Evolutionary conservation across 2,888 invertebrate genomes (phyloP), one percentile per base, ranked within the genome.

Genomic region (Macrophya annulata): DNA sequence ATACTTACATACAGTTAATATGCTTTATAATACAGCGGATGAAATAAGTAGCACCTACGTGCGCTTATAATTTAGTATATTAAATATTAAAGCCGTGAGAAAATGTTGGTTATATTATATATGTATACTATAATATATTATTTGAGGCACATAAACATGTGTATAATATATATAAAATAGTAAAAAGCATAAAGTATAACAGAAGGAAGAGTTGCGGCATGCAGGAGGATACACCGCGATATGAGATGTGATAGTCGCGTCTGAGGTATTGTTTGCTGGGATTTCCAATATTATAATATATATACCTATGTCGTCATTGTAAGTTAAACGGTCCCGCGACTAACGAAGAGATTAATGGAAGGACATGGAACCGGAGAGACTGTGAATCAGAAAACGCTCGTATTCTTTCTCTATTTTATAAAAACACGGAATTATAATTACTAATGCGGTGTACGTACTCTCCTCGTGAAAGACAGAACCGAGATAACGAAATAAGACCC

Each of bases 401-500:
- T 62, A 62, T 12, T 21, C 62, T 25, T 25, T 62, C 17, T 25
- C 21, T 4, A 62, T 62, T 21, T 25, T 62, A 1, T 21, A 25
- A 4, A 21, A 25, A 62, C 62, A 21, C 62, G 62, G 17, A 68
- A 37, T 25, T 17, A 68, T 10, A 37, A 21, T 25, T 12, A 25
- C 25, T 15, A 68, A 68, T 68, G 68, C 17, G 68, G 68, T 68
- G 17, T 48, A 48, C 48, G 48, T 48, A 12, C 10, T 48, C 4
- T 37, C 31, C 17, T 12, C 17, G 6, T 68, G 37, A 37, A 68
- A 8, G 37, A 37, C 37, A 68, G 31, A 68, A 68, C 68, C 17
- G 37, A 37, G 68, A 68, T 68, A 68, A 68, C 12, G 37, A 10
- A 62, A 37, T 25, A 37, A 68, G 68, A 68, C 37, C 68, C 68